Base-by-base conservation (phyloP, 2,113 vertebrate genomes). In the Taxidea taxus region DNA sequence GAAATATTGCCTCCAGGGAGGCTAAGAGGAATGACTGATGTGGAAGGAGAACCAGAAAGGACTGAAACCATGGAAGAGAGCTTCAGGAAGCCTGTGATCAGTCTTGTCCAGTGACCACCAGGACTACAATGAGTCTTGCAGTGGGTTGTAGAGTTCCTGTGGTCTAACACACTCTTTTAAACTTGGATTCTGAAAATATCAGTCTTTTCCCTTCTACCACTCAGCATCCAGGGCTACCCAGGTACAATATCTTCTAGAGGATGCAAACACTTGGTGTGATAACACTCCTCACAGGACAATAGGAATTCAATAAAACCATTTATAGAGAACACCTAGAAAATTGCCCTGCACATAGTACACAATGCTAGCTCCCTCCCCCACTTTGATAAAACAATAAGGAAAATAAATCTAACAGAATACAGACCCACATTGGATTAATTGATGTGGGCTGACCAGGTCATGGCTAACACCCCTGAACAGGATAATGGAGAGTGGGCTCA, bases 131-230 rank as follows among this genome's bases (percentile, higher is more conserved):
- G 11, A 42, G 16, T 34, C 27, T 31, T 58, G 16, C 62, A 9
- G 7, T 15, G n/a, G 87, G 31, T 8, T 58, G 18, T 51, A 66
- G n/a, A 80, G 29, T 47, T 12, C 31, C 1, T 11, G 60, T 18
- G 51, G 54, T 37, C 58, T 64, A 20, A 23, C 29, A 13, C 51
- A 11, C 37, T 34, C 42, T 47, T 37, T 83, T 94, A 68, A 7
- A 7, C 44, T 14, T 49, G 51, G 66, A 42, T 75, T 85, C 81
- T 94, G 90, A 34, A 90, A 72, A 78, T 12, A 27, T 72, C 58
- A 25, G 12, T 78, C 47, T 72, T 47, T 68, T 90, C 83, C 51
- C 47, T 77, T 78, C 56, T 44, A 23, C 44, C 25, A 34, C 29
- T 85, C 83, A 74, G 51, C 31, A 23, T 47, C 70, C 60, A 87